Base-by-base conservation (phyloP, 92 coral and sea anemone species). In the Epizoanthus fatuus region DNA sequence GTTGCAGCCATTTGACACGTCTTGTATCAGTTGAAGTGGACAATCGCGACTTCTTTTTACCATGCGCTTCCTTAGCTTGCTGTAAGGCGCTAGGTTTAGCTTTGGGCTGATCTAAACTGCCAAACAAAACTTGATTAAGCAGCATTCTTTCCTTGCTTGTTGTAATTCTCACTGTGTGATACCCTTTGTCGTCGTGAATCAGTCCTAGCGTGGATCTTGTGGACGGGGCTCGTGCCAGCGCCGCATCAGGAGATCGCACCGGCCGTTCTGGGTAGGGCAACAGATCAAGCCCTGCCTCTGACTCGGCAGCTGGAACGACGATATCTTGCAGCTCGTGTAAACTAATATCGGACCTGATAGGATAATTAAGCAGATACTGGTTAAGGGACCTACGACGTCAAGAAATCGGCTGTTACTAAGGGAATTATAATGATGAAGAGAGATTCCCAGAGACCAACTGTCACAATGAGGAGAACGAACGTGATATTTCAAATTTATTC, bases 131-230 rank as follows among this genome's bases (percentile, higher is more conserved):
- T 62, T 77, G 82, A 58, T 77, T 77, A 8, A 60, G 13, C n/a
- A 77, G 22, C 16, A 59, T 8, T 42, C 49, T 51, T 42, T 77
- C 82, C 44, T 42, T 38, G 70, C 82, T 77, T 16, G 56, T 42
- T 3, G 82, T 6, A 44, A 77, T 42, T 42, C 69, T 68, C 3
- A 77, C 82, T 7, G 70, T 4, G 25, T 77, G 82, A 42, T 59
- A 69, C 25, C 82, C 82, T 44, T 62, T 77, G 82, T 77, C 82
- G 22, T 71, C n/a, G 40, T 77, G 82, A 62, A 77, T 29, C 29
- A 77, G 56, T 4, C 82, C 82, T 11, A 77, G 68, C 12, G 82
- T 77, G 16, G 82, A 77, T 6, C 58, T 68, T 6, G 82, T 77
- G 12, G 82, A 77, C 22, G 52, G 69, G 4, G 69, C 13, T 5